Evolutionary conservation across 2,888 invertebrate genomes (phyloP).

Genomic region (Idaea straminata): DNA sequence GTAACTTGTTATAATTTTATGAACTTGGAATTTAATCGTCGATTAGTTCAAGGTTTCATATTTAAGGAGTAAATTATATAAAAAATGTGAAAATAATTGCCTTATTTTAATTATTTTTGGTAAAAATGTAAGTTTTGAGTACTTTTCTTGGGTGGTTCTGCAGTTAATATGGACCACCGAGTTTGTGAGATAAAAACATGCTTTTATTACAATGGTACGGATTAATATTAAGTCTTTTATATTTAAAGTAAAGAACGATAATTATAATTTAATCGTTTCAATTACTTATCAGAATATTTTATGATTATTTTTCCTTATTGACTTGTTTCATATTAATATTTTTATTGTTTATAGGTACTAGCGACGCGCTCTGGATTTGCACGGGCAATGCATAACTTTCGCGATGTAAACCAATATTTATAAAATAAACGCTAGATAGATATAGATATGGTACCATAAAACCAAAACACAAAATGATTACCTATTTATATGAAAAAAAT

Average conservation of each 20-base stretch:
- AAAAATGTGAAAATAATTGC: slow-evolving; percentile 44
- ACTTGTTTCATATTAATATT: no score
- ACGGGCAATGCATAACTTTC: no score
- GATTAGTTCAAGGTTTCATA: slow-evolving; percentile 8
- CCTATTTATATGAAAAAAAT: no score
- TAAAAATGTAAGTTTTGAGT: slow-evolving; percentile 15
- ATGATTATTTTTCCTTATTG: no score
- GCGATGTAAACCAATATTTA: no score
- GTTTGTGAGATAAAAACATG: not conserved
- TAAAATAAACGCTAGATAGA: no score
- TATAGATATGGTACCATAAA: no score
- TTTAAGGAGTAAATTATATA: slow-evolving; percentile 26
- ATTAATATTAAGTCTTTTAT: not conserved
- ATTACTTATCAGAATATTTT: no score
- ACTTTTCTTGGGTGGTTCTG: slow-evolving; percentile 26
- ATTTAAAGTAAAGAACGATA: not conserved
- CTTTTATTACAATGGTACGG: not conserved
- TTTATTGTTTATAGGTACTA: no score
- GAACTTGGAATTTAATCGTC: slow-evolving; percentile 28
- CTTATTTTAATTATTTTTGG: slow-evolving; percentile 35
- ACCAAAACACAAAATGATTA: no score
- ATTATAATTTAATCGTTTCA: no score
- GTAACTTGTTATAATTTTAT: slow-evolving; percentile 28
- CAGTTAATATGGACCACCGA: slow-evolving; percentile 15
- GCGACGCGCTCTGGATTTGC: no score